Base-by-base conservation (phyloP, 2,113 vertebrate species). In the Eubucco bourcierii region DNA sequence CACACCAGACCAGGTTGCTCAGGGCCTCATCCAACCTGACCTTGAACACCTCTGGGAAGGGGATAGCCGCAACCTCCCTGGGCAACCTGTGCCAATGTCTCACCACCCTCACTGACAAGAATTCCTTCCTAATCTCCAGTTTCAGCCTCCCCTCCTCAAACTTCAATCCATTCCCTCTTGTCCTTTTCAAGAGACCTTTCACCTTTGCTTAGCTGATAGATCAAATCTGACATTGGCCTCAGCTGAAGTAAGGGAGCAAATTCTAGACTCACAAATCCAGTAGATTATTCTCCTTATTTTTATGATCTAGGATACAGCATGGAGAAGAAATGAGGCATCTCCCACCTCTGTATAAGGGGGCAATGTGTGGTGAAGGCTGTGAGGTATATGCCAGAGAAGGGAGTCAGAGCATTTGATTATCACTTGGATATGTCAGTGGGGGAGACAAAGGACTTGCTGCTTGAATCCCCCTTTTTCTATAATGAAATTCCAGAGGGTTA, bases 291-390 rank as follows among this genome's bases (percentile, higher is more conserved):
- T 7, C 53, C 8, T 67, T 29, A 31, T 24, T 92, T 83, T 88
- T 65, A 33, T 37, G 12, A 81, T 6, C 10, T 63, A 67, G 31
- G 11, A 64, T 53, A 33, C 23, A 39, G 19, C 10, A 41, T 41
- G 67, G 13, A 8, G 19, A 7, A 80, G n/a, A 77, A 73, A 39
- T 5, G 52, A 10, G 9, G 10, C 17, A 70, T 73, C 75, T 5
- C 7, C 13, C 6, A 7, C 6, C 6, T 20, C 25, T 46, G 1
- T 14, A 16, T 6, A 63, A 15, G 15, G 2, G 3, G 41, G 52
- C 3, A 72, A 31, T 8, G 6, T 9, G 2, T 67, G 56, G 17
- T 17, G 60, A 61, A 73, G 9, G 20, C 27, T 12, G 13, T 67
- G 47, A 78, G 10, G 16, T 52, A 12, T 33, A 34, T 56, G 6